These are phyloP conservation scores for Liposcelis brunnea DNA, from an alignment of 2,888 invertebrate genomes.

Conservation along the genomic window DNA sequence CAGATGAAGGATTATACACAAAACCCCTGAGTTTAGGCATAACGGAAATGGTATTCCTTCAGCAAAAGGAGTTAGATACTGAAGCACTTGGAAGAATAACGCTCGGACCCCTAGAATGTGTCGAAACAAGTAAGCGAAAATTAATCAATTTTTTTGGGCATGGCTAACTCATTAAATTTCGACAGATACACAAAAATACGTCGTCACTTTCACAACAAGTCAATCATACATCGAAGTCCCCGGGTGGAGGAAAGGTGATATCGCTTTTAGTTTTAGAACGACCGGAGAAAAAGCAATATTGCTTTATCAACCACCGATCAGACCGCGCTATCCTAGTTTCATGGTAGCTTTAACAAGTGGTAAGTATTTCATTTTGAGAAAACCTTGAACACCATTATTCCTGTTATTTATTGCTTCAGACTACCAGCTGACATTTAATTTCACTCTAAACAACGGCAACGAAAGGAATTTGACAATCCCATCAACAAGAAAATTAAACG, in stretches of 20 bases:
- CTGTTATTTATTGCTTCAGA: slow-evolving; percentile 31
- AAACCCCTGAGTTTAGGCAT: slow-evolving; percentile 70
- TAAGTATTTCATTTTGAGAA: slow-evolving; percentile 22
- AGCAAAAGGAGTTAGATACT: slow-evolving; percentile 63
- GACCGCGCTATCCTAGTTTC: slow-evolving; percentile 77
- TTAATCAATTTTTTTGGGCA: slow-evolving; percentile 19
- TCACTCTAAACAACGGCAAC: slow-evolving; percentile 68
- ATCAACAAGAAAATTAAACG: slow-evolving; percentile 65
- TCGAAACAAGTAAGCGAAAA: slow-evolving; percentile 88
- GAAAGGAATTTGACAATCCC: slow-evolving; percentile 67
- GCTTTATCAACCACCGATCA: slow-evolving; percentile 76
- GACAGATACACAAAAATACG: slow-evolving; percentile 76
- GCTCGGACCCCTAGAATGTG: slow-evolving; percentile 79
- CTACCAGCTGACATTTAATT: slow-evolving; percentile 76
- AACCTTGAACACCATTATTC: neutral
- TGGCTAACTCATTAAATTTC: slow-evolving; percentile 16
- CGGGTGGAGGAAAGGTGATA: slow-evolving; percentile 82
- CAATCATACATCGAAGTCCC: slow-evolving; percentile 86
- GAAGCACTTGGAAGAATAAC: slow-evolving; percentile 78
- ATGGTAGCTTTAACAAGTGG: slow-evolving; percentile 79
- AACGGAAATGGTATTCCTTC: slow-evolving; percentile 77
- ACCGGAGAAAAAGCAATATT: slow-evolving; percentile 80
- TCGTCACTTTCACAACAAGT: slow-evolving; percentile 84
- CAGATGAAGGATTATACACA: slow-evolving; percentile 73
- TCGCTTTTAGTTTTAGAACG: slow-evolving; percentile 83